Evolutionary conservation across 2,113 vertebrate species (phyloP).

Genomic region (Climacteris rufus): DNA sequence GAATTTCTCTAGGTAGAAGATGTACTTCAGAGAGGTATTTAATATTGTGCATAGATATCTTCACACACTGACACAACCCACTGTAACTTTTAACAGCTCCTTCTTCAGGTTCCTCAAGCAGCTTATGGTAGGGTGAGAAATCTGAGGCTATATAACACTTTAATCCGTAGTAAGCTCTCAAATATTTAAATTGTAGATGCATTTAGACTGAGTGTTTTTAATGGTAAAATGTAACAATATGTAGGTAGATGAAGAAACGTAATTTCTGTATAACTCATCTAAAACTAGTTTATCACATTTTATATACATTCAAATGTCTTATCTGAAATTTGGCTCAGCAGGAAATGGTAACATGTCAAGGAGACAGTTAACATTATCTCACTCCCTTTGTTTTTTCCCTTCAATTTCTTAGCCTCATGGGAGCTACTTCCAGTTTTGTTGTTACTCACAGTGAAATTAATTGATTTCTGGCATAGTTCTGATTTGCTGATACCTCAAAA

Average conservation of each 20-base stretch:
- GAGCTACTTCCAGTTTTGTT: not conserved
- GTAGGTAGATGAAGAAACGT: not conserved
- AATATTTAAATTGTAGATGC: not conserved
- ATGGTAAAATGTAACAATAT: not conserved
- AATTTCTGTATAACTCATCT: not conserved
- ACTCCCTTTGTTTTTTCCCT: not conserved
- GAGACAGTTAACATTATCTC: not conserved
- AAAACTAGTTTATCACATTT: not conserved
- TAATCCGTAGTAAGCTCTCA: not conserved
- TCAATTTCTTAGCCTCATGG: not conserved
- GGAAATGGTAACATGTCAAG: not conserved
- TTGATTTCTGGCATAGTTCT: not conserved
- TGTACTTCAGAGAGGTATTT: not conserved
- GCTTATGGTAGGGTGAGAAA: not conserved
- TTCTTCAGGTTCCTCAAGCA: not conserved
- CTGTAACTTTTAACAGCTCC: not conserved
- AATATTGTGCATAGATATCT: not conserved
- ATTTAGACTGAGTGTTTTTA: not conserved
- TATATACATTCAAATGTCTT: not conserved
- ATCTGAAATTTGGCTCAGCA: not conserved
- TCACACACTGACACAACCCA: not conserved
- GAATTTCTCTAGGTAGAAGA: not conserved
- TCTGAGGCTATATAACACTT: not conserved
- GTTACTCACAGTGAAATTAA: not conserved
- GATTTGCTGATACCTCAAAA: not conserved